Evolutionary conservation across 2,797 vertebrate genomes (phyloP).

Genomic region (Melopsittacus undulatus): DNA sequence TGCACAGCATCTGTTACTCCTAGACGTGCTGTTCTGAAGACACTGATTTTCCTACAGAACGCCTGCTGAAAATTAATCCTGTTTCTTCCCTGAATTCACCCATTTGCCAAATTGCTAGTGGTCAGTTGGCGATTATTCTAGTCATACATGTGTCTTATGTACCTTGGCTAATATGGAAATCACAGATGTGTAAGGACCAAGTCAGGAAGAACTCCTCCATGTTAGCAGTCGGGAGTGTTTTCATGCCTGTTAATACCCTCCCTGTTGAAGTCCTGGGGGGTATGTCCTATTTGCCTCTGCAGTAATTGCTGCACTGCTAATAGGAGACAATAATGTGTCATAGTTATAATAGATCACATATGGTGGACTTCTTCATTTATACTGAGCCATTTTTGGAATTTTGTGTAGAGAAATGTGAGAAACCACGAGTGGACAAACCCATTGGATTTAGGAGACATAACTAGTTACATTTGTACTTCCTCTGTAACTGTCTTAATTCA

Average conservation of each 20-base stretch:
- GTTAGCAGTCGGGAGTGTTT: not conserved
- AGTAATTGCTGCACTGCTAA: not conserved
- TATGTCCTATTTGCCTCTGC: not conserved
- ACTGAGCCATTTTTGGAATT: not conserved
- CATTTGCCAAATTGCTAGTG: not conserved
- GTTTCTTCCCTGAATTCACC: not conserved
- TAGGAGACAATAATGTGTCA: not conserved
- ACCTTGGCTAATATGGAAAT: not conserved
- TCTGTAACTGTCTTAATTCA: not conserved
- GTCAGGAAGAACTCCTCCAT: not conserved
- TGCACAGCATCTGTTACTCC: not conserved
- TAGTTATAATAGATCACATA: not conserved
- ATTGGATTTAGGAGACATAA: not conserved
- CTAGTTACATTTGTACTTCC: not conserved
- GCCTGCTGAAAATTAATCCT: fast-evolving
- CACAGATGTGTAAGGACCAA: not conserved
- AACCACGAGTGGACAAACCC: not conserved
- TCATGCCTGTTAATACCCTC: fast-evolving
- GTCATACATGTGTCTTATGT: fast-evolving
- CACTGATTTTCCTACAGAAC: not conserved
- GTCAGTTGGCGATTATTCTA: not conserved
- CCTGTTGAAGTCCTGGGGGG: fast-evolving
- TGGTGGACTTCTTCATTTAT: not conserved
- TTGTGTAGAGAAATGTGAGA: not conserved
- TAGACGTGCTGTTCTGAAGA: not conserved